Base-by-base conservation (phyloP, 2,888 invertebrate species). In the Pemphredon lugubris region DNA sequence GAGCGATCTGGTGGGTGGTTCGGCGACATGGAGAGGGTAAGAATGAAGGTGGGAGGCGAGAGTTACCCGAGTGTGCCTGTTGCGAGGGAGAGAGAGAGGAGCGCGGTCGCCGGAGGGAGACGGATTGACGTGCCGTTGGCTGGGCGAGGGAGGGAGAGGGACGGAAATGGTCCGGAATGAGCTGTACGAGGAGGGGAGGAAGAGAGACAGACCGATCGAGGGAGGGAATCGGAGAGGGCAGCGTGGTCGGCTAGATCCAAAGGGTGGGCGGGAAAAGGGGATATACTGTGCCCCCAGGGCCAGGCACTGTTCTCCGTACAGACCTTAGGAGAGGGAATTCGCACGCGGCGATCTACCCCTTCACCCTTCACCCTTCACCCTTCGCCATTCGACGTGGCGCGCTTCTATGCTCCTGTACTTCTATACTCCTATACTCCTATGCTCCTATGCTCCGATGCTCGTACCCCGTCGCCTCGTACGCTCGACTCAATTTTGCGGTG, bases 1-100 rank as follows among this genome's bases (percentile, higher is more conserved):
- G 67, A 61, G 60, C 61, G 57, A 72, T 58, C 69, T 59, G 71
- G 79, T 79, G 79, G 79, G 79, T 79, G 79, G 69, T 71, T 79
- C 75, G 68, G 16, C 30, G 40, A 2, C 42, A 18, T 26, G 48
- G 74, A 42, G 51, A 61, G 67, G 63, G 63, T 1, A 57, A 26
- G 26, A 26, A 53, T 1, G 39, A 42, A 20, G 14, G 66, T 58
- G 69, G 68, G 75, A 58, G 71, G 50, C 9, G 34, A 50, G 42
- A 50, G 42, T 13, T 2, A 13, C 21, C 26, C 14, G 7, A 26
- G 54, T 14, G 64, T 51, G n/a, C n/a, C n/a, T 32, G 59, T 75
- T 45, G 51, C n/a, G 30, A 57, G 20, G 26, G 34, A 53, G 77
- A 77, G 51, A 60, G 50, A 26, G 42, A 2, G 13, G 48, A 47